A percentile compares a stretch with the other conserved stretches of the same genome.
Evolutionary conservation across 2,797 vertebrate species (phyloP).

Genomic region (Florisuga fusca): DNA sequence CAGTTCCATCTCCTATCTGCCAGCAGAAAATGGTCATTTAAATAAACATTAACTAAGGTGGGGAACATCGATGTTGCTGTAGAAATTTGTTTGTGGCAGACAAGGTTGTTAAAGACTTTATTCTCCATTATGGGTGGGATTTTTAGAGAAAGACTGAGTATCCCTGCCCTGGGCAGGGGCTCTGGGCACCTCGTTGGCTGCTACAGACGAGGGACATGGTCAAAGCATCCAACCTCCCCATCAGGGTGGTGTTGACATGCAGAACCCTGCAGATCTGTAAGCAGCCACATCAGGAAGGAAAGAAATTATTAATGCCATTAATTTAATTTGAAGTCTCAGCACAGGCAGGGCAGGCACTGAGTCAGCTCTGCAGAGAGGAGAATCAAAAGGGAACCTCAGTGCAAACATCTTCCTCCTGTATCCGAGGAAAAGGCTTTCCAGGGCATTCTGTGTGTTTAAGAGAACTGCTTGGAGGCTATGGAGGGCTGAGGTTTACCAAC

Average conservation of each 20-base stretch:
- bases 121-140: neutral
- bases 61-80: neutral
- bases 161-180: too few species aligned
- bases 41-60: constrained; percentile 58
- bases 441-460: fast-evolving
- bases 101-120: neutral
- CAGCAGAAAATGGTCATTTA: constrained; percentile 58
- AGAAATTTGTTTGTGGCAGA: constrained; percentile 35
- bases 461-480: neutral
- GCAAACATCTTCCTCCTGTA: neutral
- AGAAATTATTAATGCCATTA: neutral
- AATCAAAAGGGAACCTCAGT: neutral
- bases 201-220: too few species aligned
- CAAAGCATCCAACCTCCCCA: too few species aligned
- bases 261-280: neutral
- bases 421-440: neutral
- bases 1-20: constrained; percentile 53
- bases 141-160: neutral
- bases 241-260: too few species aligned
- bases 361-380: neutral
- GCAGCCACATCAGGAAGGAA: neutral
- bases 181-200: too few species aligned
- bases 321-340: neutral
- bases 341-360: neutral
- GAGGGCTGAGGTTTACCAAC: neutral